These are phyloP conservation scores for Alitta virens DNA, from an alignment of 2,888 invertebrate species.

Conservation along the genomic window DNA sequence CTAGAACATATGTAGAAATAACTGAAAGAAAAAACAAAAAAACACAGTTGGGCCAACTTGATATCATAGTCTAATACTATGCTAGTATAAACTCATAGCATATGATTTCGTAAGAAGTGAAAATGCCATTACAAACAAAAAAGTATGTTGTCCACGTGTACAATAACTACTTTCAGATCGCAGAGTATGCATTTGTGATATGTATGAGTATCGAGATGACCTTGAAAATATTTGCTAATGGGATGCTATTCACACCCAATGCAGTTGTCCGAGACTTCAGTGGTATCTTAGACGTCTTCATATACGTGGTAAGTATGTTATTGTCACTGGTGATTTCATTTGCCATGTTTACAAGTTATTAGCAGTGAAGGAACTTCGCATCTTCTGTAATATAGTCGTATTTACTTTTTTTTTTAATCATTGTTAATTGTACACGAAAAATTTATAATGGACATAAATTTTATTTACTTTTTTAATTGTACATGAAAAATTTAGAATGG, in stretches of 20 bases:
- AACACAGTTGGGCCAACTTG: too few relatives aligned
- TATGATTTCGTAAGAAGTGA: too few relatives aligned
- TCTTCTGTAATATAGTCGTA: too few relatives aligned
- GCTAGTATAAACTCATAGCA: too few relatives aligned
- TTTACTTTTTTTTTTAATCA: too few relatives aligned
- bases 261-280: constrained; percentile 97
- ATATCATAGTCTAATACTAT: too few relatives aligned
- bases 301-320: constrained; percentile 89
- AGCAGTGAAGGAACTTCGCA: too few relatives aligned
- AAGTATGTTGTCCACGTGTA: neutral
- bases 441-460: neutral
- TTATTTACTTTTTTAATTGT: too few relatives aligned
- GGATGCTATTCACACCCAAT: constrained; percentile 97
- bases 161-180: constrained; percentile 58
- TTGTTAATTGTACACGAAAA: neutral
- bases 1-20: too few relatives aligned
- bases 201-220: constrained; percentile 96
- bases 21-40: too few relatives aligned
- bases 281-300: constrained; percentile 93
- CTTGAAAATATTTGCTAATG: constrained; percentile 94
- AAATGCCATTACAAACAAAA: neutral
- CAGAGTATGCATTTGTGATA: constrained; percentile 96
- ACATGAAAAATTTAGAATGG: neutral
- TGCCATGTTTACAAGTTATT: too few relatives aligned
- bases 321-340: too few relatives aligned